Evolutionary conservation across 2,797 vertebrate species (phyloP), one percentile per base, ranked within the genome.

Genomic region (Tympanoctomys barrerae): DNA sequence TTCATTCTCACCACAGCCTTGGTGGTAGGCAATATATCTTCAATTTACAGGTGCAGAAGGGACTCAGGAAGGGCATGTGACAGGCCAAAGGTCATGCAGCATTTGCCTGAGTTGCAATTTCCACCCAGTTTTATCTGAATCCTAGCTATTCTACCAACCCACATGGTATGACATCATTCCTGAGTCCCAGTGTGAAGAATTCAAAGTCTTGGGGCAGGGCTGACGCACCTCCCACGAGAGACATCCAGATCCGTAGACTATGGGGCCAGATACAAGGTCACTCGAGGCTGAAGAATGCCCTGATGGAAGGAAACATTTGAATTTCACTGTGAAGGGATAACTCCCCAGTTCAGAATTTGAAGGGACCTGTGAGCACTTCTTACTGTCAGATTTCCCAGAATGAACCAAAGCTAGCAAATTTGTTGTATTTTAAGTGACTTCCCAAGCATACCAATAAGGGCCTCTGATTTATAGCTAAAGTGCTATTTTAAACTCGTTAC

Each of bases 381-480:
- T 39, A 33, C 80, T 8, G 24, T 87, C 80, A 75, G 46, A 61
- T 89, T 82, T 75, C 78, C 91, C 87, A 42, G 81, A 64, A 85
- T n/a, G 39, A 95, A 89, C 89, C 91, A 79, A 36, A 92, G 87
- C 39, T 11, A 66, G 52, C 39, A 70, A 94, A 94, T 93, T 82
- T 75, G 78, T 42, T 31, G 92, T 85, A 75, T 90, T 92, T 91
- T 94, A 96, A 94, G 84, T 12, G 16, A 88, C 91, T 91, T 80
- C 62, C 66, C 61, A 42, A 84, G 85, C 87, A 57, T 93, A 91
- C 89, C 91, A 94, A 90, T 87, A 95, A 96, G 80, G 75, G 3
- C 26, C 33, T 73, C 91, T 94, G 81, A 96, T 96, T 97, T 96
- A 97, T 39, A 81, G 86, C 88, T 62, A 70, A 70, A 1, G 16